phyloP scores from a whole-genome alignment of 2,888 invertebrate genomes.

The Eledona agricola region DNA sequence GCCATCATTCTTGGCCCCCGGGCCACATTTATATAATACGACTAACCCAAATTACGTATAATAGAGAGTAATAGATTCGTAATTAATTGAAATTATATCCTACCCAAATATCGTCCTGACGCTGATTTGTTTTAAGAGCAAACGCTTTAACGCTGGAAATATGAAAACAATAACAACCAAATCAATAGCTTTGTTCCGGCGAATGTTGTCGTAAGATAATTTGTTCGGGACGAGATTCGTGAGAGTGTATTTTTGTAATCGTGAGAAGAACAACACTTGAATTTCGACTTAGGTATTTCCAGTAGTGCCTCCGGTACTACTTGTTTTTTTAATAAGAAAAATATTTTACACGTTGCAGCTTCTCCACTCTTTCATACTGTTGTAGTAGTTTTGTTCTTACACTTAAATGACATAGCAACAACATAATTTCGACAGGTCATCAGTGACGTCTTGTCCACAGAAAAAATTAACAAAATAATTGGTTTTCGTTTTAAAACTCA shows the following conservation, averaged over 20 bases:
- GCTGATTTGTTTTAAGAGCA: neutral
- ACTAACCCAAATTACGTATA: slow-evolving; percentile 27
- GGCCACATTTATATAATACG: slow-evolving; percentile 12
- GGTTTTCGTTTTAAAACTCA: too few relatives aligned
- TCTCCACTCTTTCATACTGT: too few relatives aligned
- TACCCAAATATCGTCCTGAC: slow-evolving; percentile 2
- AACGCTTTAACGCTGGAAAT: slow-evolving; percentile 4
- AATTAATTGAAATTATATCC: slow-evolving; percentile 28
- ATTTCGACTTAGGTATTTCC: too few relatives aligned
- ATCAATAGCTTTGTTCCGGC: slow-evolving; percentile 5
- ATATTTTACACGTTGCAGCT: too few relatives aligned
- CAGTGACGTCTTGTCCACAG: too few relatives aligned
- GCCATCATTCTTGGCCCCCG: slow-evolving; percentile 20
- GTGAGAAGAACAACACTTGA: slow-evolving; percentile 15
- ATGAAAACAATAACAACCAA: slow-evolving; percentile 6
- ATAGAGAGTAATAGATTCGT: slow-evolving; percentile 25
- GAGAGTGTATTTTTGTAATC: slow-evolving; percentile 17
- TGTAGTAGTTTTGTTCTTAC: too few relatives aligned
- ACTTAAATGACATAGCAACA: too few relatives aligned
- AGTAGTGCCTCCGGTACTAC: too few relatives aligned
- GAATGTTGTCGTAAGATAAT: slow-evolving; percentile 19
- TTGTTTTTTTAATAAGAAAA: too few relatives aligned
- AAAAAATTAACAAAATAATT: too few relatives aligned
- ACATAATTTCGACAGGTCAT: too few relatives aligned
- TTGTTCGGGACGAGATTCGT: slow-evolving; percentile 11